These are phyloP conservation scores for Cariama cristata DNA, from an alignment of 2,113 vertebrate species.

Conservation along the genomic window DNA sequence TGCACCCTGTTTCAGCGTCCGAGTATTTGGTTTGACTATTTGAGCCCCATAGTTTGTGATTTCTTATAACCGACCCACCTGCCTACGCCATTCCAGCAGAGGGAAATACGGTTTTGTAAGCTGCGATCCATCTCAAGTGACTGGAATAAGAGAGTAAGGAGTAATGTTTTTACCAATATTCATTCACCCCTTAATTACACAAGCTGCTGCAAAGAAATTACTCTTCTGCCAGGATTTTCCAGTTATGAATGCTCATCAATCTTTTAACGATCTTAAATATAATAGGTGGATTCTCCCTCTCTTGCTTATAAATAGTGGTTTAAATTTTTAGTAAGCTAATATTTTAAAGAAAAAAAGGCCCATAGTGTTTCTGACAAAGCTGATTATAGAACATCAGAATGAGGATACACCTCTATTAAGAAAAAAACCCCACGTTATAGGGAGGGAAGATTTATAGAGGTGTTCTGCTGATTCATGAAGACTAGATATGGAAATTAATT, in stretches of 20 bases:
- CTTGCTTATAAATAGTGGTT: slow-evolving; percentile 5
- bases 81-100: not conserved
- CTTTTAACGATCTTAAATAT: slow-evolving; percentile 9
- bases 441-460: slow-evolving; percentile 40
- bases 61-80: not conserved
- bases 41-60: not conserved
- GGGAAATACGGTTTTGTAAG: not conserved
- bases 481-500: slow-evolving; percentile 47
- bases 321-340: slow-evolving; percentile 11
- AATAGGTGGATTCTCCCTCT: not conserved
- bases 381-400: slow-evolving; percentile 34
- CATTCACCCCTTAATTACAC: not conserved
- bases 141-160: not conserved
- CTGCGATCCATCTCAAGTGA: not conserved
- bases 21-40: rapidly evolving
- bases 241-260: not conserved
- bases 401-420: not conserved
- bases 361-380: slow-evolving; percentile 11
- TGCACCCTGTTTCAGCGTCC: rapidly evolving
- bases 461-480: slow-evolving; percentile 54
- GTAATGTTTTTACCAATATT: not conserved
- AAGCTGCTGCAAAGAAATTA: not conserved
- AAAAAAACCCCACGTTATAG: not conserved
- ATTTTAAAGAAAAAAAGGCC: slow-evolving; percentile 9
- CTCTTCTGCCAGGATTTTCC: not conserved